A percentile compares a stretch with the other conserved stretches of the same genome.
Evolutionary conservation across 2,888 invertebrate genomes (phyloP).

Genomic region (Phasia obesa): DNA sequence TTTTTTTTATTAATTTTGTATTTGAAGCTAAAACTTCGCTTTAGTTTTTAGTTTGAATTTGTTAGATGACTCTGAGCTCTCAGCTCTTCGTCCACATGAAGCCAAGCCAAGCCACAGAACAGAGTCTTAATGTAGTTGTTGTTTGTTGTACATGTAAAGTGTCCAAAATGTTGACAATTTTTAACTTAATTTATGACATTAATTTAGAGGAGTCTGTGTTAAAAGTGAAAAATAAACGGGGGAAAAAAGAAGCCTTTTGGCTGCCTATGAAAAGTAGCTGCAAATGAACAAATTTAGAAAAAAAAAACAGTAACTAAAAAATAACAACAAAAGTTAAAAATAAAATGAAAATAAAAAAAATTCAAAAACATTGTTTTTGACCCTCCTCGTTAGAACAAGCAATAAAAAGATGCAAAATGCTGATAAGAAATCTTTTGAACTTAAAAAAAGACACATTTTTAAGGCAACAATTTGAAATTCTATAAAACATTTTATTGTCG

Average conservation of each 20-base stretch:
- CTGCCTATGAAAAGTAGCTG: constrained; percentile 58
- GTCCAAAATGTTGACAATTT: constrained; percentile 74
- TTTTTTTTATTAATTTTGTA: constrained; percentile 24
- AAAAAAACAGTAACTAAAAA: constrained; percentile 1
- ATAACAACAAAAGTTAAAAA: too few species aligned
- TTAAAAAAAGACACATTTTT: constrained; percentile 59
- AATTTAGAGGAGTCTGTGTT: constrained; percentile 75
- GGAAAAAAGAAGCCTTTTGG: constrained; percentile 40
- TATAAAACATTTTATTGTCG: constrained; percentile 17
- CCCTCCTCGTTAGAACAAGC: constrained; percentile 69
- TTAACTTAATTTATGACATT: constrained; percentile 80
- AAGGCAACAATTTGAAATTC: constrained; percentile 24
- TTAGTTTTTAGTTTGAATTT: constrained; percentile 21
- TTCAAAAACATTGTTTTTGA: constrained; percentile 53
- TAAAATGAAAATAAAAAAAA: constrained; percentile 4
- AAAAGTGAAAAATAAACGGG: constrained; percentile 1
- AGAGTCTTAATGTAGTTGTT: constrained; percentile 67
- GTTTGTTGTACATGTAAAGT: constrained; percentile 69
- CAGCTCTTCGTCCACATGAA: constrained; percentile 25
- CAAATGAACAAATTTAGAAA: constrained; percentile 56
- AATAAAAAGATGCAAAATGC: constrained; percentile 68
- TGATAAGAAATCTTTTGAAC: constrained; percentile 69
- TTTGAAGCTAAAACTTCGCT: constrained; percentile 7
- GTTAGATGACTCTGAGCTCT: constrained; percentile 1
- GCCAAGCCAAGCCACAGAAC: background rate